Evolutionary conservation across 2,113 vertebrate genomes (phyloP).

Genomic region (Oreocharis arfaki): DNA sequence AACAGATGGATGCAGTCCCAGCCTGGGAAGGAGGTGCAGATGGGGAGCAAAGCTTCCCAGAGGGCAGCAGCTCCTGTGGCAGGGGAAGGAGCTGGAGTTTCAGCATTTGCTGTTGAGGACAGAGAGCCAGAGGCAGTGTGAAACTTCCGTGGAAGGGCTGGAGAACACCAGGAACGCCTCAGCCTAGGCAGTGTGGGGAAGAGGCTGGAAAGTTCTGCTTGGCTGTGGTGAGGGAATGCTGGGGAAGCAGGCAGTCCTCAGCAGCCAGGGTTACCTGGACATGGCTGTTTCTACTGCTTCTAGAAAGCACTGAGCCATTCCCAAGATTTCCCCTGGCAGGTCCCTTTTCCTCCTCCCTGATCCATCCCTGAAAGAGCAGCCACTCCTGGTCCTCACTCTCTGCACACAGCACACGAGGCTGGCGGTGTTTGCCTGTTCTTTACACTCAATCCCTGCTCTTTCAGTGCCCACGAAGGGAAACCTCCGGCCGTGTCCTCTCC

Average conservation of each 20-base stretch:
- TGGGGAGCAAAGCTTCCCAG: not conserved
- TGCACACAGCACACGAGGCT: fast-evolving
- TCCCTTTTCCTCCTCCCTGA: not conserved
- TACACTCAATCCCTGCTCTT: fast-evolving
- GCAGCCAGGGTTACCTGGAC: not conserved
- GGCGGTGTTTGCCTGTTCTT: not conserved
- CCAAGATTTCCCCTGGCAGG: not conserved
- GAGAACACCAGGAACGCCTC: not conserved
- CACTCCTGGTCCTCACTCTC: not conserved
- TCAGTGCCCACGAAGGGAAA: not conserved
- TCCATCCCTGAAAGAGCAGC: not conserved
- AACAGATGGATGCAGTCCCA: not conserved
- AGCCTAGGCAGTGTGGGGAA: not conserved
- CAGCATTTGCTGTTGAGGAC: not conserved
- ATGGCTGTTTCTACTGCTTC: not conserved
- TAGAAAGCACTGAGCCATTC: not conserved
- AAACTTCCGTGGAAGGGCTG: not conserved
- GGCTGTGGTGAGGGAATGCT: not conserved
- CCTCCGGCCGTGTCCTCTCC: not conserved
- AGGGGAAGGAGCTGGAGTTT: not conserved
- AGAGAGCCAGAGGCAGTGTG: not conserved
- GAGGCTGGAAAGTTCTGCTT: not conserved
- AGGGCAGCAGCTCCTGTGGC: not conserved
- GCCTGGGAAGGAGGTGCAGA: not conserved
- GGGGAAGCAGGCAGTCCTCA: not conserved